phyloP scores from a whole-genome alignment of 2,113 vertebrate genomes.

The Psettodes erumei region DNA sequence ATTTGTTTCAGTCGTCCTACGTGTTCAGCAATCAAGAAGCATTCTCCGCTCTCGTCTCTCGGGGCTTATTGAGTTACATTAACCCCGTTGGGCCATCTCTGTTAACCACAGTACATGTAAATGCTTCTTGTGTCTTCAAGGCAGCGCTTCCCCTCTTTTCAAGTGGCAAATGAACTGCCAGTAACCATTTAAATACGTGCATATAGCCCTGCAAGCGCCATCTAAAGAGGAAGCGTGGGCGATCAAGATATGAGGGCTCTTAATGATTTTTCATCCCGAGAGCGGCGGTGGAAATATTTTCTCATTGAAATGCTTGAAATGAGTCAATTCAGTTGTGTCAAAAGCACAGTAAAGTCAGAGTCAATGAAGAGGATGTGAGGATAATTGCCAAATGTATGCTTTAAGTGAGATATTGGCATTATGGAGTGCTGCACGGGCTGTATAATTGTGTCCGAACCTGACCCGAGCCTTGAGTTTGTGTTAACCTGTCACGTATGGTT shows the following conservation, averaged over 20 bases:
- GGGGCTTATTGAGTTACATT: slow-evolving; percentile 42
- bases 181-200: slow-evolving; percentile 52
- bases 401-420: slow-evolving; percentile 10
- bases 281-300: slow-evolving; percentile 41
- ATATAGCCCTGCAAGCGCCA: slow-evolving; percentile 37
- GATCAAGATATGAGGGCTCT: slow-evolving; percentile 53
- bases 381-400: slow-evolving; percentile 43
- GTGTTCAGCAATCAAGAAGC: slow-evolving; percentile 1
- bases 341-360: slow-evolving; percentile 36
- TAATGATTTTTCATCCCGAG: slow-evolving; percentile 53
- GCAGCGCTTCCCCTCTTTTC: slow-evolving; percentile 32
- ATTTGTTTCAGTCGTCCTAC: slow-evolving; percentile 13
- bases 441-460: too few species aligned
- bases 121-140: slow-evolving; percentile 42
- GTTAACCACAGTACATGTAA: slow-evolving; percentile 28
- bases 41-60: slow-evolving; percentile 26
- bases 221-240: slow-evolving; percentile 42
- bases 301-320: slow-evolving; percentile 58
- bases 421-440: too few species aligned
- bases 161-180: slow-evolving; percentile 50
- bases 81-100: slow-evolving; percentile 10
- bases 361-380: slow-evolving; percentile 27
- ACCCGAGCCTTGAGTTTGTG: too few species aligned
- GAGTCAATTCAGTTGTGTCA: slow-evolving; percentile 39
- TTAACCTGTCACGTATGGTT: too few species aligned